Percentiles rank a stretch among this genome's conserved stretches.
Conservation (phyloP, 1,140 invertebrate genomes). For the Zaprionus ornatus region DNA sequence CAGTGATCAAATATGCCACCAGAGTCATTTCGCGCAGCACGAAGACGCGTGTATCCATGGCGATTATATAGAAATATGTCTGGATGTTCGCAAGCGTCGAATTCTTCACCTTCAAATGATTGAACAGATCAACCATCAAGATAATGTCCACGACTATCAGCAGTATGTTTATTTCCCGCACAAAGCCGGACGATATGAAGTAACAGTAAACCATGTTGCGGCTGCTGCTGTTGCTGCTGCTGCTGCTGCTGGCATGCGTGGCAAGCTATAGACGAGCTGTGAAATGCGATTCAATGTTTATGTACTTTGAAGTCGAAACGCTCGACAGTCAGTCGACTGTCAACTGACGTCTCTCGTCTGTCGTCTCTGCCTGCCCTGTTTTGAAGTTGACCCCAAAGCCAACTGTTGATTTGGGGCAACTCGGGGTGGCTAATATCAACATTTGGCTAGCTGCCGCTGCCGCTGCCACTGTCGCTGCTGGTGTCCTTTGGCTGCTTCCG, state of each 20-base stretch:
- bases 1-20: conserved; percentile 9
- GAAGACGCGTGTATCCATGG: conserved; percentile 25
- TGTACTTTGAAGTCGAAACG: conserved; percentile 64
- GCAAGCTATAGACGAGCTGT: neutral
- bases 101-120: conserved; percentile 22
- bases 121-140: conserved; percentile 48
- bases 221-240: neutral
- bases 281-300: conserved; percentile 37
- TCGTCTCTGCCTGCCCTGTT: conserved; percentile 10
- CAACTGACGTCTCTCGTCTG: neutral
- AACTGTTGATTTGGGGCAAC: conserved; percentile 46
- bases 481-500: conserved; percentile 8
- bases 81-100: conserved; percentile 2
- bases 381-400: conserved; percentile 54
- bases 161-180: conserved; percentile 51
- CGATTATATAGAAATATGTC: conserved; percentile 1
- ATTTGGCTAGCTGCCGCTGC: conserved; percentile 51
- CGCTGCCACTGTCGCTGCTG: neutral
- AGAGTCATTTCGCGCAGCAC: conserved; percentile 19
- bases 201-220: conserved; percentile 17
- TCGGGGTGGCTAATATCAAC: conserved; percentile 54
- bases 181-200: conserved; percentile 32
- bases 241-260: neutral
- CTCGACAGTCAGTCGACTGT: neutral
- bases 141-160: conserved; percentile 43